Base-by-base conservation (phyloP, 2,888 invertebrate genomes). In the Apotomis capreana region DNA sequence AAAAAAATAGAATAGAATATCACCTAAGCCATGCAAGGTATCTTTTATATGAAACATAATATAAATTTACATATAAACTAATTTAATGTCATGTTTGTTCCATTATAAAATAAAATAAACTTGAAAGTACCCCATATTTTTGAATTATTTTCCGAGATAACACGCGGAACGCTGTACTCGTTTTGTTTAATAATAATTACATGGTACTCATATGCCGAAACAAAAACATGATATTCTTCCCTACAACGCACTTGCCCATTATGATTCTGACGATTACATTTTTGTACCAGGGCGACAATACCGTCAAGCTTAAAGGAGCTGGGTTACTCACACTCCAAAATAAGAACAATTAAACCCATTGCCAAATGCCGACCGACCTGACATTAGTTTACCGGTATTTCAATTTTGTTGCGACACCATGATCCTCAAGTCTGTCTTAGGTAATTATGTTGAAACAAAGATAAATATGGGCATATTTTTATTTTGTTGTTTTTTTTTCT, bases 281-380 rank as follows among this genome's bases (percentile, higher is more conserved):
- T 51, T 44, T 26, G 54, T 55, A 46, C 15, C 12, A 46, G 64
- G 64, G 44, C 44, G 26, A 54, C 15, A 44, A 64, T 55, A 55
- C 15, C 10, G 52, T 9, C 26, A 44, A 15, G 6, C 49, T 54
- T 40, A 44, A 46, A 65, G 15, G 65, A 46, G 55, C 54, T 59
- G n/a, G n/a, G 15, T n/a, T 61, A 55, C 51, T 61, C 61, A 51
- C 60, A 55, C 46, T 26, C 54, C 49, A 49, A 49, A 70, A 70
- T 64, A 64, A 37, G 52, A 60, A 65, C 54, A 64, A 70, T 60
- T 46, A 62, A 37, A 62, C 36, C 62, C 9, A 9, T 8, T 6
- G 10, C 9, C 26, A 26, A 26, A 37, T 51, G 12, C 36, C 62
- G 37, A 37, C 52, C 13, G 4, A 12, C 10, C 5, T 36, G 6